Evolutionary conservation across 2,888 invertebrate genomes (phyloP).

Genomic region (Epicampocera succincta): DNA sequence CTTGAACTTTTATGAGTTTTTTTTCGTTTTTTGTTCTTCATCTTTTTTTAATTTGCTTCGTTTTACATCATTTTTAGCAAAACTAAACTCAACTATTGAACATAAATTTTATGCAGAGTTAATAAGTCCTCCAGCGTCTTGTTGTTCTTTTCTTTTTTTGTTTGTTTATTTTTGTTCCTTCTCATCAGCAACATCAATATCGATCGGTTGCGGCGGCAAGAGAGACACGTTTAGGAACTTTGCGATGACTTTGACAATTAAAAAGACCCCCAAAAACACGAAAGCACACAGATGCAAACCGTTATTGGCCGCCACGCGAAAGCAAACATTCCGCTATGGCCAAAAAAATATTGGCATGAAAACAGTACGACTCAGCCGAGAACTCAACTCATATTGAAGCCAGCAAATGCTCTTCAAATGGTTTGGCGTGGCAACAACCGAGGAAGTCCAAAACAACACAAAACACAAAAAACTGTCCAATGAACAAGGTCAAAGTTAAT

Average conservation of each 20-base stretch:
- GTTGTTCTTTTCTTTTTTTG: slow-evolving; percentile 1
- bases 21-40: slow-evolving; percentile 6
- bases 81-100: slow-evolving; percentile 49
- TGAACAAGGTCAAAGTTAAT: slow-evolving; percentile 68
- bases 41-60: slow-evolving; percentile 40
- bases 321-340: slow-evolving; percentile 33
- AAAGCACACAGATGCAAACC: slow-evolving; percentile 45
- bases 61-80: slow-evolving; percentile 59
- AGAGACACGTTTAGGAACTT: slow-evolving; percentile 66
- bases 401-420: slow-evolving; percentile 33
- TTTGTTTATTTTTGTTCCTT: slow-evolving; percentile 31
- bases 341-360: slow-evolving; percentile 45
- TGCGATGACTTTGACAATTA: slow-evolving; percentile 70
- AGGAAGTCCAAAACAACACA: too few species aligned
- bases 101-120: slow-evolving; percentile 69
- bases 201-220: background rate
- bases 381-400: background rate
- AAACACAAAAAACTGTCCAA: slow-evolving; percentile 6
- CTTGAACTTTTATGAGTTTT: slow-evolving; percentile 50
- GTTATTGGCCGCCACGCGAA: slow-evolving; percentile 41
- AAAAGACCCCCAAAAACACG: slow-evolving; percentile 51
- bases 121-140: slow-evolving; percentile 52
- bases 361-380: background rate
- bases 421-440: slow-evolving; percentile 20
- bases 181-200: slow-evolving; percentile 22